Percentiles rank a stretch among this genome's conserved stretches.
phyloP scores from a whole-genome alignment of 1,140 invertebrate genomes.

The Panagrolaimus sp. region DNA sequence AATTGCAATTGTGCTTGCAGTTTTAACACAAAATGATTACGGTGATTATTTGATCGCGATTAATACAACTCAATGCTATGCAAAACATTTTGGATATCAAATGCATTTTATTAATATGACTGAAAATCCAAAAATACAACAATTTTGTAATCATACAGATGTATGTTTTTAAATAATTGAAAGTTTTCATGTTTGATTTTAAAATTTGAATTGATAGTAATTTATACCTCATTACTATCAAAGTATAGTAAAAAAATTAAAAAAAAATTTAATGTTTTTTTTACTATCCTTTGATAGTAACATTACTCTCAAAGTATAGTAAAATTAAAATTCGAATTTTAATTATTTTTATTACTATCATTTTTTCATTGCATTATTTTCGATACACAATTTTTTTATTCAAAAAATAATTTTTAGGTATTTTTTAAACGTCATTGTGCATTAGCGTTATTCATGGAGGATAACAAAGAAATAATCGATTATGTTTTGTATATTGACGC shows the following conservation, averaged over 20 bases:
- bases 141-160: slow-evolving; percentile 2
- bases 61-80: not conserved
- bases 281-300: too few species aligned
- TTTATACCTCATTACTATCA: too few species aligned
- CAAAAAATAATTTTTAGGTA: too few species aligned
- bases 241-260: too few species aligned
- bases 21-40: not conserved
- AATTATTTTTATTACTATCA: too few species aligned
- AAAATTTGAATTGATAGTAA: too few species aligned
- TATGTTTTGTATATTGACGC: slow-evolving; percentile 1
- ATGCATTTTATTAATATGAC: not conserved
- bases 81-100: not conserved
- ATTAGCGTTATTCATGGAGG: not conserved
- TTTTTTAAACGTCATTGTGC: slow-evolving; percentile 7
- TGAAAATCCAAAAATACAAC: not conserved
- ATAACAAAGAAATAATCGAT: not conserved
- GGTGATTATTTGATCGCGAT: not conserved
- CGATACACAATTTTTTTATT: too few species aligned
- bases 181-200: too few species aligned
- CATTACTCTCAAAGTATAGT: too few species aligned
- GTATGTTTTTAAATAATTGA: not conserved
- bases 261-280: too few species aligned
- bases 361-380: too few species aligned
- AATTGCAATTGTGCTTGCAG: slow-evolving; percentile 6
- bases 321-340: too few species aligned